phyloP scores from a whole-genome alignment of 1,140 invertebrate genomes.

The Whitmania pigra region DNA sequence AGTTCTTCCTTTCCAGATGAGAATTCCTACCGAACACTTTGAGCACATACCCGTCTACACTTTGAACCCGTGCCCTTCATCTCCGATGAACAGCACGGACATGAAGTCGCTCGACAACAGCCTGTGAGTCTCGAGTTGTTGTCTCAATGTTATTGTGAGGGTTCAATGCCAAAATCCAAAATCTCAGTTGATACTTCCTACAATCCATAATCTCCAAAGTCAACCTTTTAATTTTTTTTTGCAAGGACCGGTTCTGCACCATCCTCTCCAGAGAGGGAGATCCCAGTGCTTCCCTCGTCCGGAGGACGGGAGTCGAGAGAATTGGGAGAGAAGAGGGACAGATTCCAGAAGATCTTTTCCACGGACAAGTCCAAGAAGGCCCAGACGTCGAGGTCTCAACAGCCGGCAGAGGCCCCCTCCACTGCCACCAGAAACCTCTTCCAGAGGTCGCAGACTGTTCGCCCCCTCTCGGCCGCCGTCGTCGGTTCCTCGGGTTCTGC shows the following conservation, averaged over 20 bases:
- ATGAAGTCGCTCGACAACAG: background rate
- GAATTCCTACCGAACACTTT: conserved; percentile 86
- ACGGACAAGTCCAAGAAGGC: background rate
- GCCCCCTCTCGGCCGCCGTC: conserved; percentile 27
- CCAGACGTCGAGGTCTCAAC: background rate
- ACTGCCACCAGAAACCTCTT: conserved; percentile 30
- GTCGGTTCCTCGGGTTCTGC: background rate
- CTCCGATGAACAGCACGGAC: conserved; percentile 34
- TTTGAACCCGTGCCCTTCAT: conserved; percentile 63
- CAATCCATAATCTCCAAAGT: no score
- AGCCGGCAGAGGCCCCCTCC: background rate
- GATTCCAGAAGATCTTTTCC: background rate
- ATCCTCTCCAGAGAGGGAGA: conserved; percentile 26
- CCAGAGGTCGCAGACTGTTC: conserved; percentile 38
- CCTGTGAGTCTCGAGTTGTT: background rate
- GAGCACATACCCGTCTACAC: conserved; percentile 83
- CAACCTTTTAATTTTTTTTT: conserved; percentile 11
- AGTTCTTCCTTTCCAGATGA: conserved; percentile 57
- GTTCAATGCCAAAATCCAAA: no score
- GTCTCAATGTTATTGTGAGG: no score
- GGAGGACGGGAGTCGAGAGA: conserved; percentile 11
- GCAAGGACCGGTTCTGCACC: conserved; percentile 34
- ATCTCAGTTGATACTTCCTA: no score
- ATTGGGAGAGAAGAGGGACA: background rate
- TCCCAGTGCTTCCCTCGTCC: background rate